phyloP scores from a whole-genome alignment of 2,888 invertebrate species.

The Bombyx huttoni region DNA sequence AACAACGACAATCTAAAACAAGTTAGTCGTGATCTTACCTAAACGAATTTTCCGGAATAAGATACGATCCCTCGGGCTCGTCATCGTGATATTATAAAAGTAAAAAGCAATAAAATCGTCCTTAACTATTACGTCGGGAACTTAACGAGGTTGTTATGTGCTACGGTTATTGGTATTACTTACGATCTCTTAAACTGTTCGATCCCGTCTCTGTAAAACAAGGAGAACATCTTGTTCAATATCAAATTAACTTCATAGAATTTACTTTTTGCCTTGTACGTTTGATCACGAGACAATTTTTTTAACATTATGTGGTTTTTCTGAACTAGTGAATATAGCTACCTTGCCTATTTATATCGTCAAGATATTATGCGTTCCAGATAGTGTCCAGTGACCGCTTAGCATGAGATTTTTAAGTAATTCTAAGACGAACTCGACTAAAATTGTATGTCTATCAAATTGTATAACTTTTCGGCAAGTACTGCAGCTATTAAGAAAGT shows the following conservation, averaged over 20 bases:
- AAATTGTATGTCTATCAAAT: too few relatives aligned
- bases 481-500: too few relatives aligned
- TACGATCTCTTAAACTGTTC: slow-evolving; percentile 20
- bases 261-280: background rate
- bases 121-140: slow-evolving; percentile 48
- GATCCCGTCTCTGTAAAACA: slow-evolving; percentile 11
- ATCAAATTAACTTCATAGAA: background rate
- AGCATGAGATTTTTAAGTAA: too few relatives aligned
- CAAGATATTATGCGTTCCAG: too few relatives aligned
- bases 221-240: slow-evolving; percentile 1
- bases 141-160: slow-evolving; percentile 44
- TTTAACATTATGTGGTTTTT: too few relatives aligned
- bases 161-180: slow-evolving; percentile 29
- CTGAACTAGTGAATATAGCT: too few relatives aligned
- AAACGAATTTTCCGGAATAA: background rate
- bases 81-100: slow-evolving; percentile 24
- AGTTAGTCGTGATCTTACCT: background rate
- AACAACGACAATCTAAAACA: background rate
- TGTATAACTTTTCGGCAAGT: too few relatives aligned
- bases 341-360: too few relatives aligned
- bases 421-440: too few relatives aligned
- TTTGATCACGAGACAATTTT: background rate
- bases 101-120: slow-evolving; percentile 46
- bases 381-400: too few relatives aligned
- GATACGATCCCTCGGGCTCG: background rate